Evolutionary conservation across 2,797 vertebrate genomes (phyloP), one percentile per base, ranked within the genome.

Genomic region (Pipistrellus pipistrellus): DNA sequence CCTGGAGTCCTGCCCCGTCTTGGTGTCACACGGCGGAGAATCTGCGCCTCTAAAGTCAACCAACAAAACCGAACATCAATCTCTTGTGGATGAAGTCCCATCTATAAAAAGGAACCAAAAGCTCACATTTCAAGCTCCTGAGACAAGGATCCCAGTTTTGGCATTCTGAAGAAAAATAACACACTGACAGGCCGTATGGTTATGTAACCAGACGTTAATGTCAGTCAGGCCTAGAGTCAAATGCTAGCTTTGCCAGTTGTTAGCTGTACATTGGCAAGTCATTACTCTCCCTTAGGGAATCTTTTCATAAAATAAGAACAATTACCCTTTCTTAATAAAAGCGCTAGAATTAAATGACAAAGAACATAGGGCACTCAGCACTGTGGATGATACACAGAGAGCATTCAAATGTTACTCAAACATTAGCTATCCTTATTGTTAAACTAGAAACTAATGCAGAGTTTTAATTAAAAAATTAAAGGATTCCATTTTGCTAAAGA

Each of bases 1-100:
- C 35, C 98, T 98, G 0, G 98, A 98, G 95, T 86, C 92, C 64
- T 46, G 78, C 0, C 77, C 98, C 0, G 92, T 98, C 3, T 97
- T 97, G 0, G 97, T 55, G 3, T 99, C 99, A 23, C 99, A 99
- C 0, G 91, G 66, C 0, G 98, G 98, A 6, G 99, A 98, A 73
- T 32, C 41, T 21, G 38, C 73, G 4, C 98, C 99, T 97, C 99
- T 99, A 85, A 46, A 97, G 93, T 15, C 95, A 85, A 90, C 35
- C 8, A 64, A 89, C 32, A 94, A 91, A 93, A 89, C 17, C 6
- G 13, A 82, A 38, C 44, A 46, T 96, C 51, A 80, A 2, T 32
- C 57, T 78, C 69, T 30, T 38, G 8, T 25, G 87, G 46, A 62
- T 4, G 20, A n/a, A 81, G 35, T n/a, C 23, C 46, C 41, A 62